Percentiles rank a stretch among this genome's conserved stretches.
Evolutionary conservation across 2,113 vertebrate species (phyloP).

Genomic region (Zootoca vivipara): DNA sequence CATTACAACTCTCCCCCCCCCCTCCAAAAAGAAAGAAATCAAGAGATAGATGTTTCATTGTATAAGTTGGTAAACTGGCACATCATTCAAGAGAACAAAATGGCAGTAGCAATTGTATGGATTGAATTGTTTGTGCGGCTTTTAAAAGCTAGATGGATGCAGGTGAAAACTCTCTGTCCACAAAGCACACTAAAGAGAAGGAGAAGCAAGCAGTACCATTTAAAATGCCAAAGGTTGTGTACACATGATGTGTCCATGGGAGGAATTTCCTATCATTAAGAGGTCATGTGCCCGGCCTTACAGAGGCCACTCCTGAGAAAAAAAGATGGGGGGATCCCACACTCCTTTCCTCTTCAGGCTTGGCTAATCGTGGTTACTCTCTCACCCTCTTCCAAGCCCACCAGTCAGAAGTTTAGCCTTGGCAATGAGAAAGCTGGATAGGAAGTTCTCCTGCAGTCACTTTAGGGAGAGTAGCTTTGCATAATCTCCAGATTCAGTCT

Average conservation of each 20-base stretch:
- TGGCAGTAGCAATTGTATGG: neutral
- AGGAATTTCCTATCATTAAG: too few species aligned
- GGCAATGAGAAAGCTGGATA: constrained; percentile 7
- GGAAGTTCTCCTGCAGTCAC: neutral
- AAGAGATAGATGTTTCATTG: neutral
- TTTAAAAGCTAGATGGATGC: too few species aligned
- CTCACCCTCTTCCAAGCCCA: neutral
- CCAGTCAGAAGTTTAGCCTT: neutral
- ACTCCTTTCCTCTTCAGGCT: neutral
- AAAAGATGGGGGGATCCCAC: neutral
- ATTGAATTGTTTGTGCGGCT: too few species aligned
- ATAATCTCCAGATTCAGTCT: constrained; percentile 3
- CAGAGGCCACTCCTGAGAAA: too few species aligned
- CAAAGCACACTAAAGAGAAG: too few species aligned
- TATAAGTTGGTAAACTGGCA: neutral
- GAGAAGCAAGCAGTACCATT: neutral
- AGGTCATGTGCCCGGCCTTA: too few species aligned
- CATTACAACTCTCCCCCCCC: too few species aligned
- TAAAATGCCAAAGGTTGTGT: neutral
- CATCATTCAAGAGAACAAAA: neutral
- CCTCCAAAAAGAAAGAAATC: neutral
- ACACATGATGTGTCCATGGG: neutral
- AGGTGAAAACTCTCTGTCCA: too few species aligned
- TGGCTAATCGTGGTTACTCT: neutral
- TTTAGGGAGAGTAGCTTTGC: neutral